Conservation (phyloP, 2,888 invertebrate species). For the Pristionchus entomophagus region DNA sequence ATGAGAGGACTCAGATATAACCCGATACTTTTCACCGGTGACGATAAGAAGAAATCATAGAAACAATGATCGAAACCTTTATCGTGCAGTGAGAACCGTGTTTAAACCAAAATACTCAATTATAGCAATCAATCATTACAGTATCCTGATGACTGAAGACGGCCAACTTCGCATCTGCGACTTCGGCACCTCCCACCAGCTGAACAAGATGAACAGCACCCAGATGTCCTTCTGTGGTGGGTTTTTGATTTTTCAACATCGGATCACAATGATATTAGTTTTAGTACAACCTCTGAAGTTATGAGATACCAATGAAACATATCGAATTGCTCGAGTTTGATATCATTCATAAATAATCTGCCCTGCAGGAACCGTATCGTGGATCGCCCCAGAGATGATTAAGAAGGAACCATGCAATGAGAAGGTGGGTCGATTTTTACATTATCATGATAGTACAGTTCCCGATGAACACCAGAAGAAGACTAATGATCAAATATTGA, state of each 20-base stretch:
- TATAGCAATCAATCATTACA: slow-evolving; percentile 60
- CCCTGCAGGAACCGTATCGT: slow-evolving; percentile 90
- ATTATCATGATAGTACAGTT: neutral
- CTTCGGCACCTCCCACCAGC: slow-evolving; percentile 87
- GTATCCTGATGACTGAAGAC: slow-evolving; percentile 78
- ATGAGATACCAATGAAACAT: neutral
- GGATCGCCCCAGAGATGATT: slow-evolving; percentile 99
- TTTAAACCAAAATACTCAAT: no score
- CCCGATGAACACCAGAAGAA: no score
- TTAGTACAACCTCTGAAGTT: neutral
- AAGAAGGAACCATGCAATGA: slow-evolving; percentile 96
- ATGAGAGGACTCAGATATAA: neutral
- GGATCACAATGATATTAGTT: neutral
- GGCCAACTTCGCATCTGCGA: slow-evolving; percentile 92
- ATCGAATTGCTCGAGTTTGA: neutral
- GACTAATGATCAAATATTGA: no score
- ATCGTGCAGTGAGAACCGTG: neutral
- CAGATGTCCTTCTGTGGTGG: slow-evolving; percentile 97
- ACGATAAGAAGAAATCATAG: neutral
- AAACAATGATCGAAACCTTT: neutral
- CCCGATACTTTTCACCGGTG: neutral
- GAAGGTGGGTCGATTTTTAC: slow-evolving; percentile 78
- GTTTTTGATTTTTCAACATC: neutral
- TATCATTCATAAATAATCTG: no score
- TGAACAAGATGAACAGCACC: slow-evolving; percentile 80